phyloP scores from a whole-genome alignment of 2,888 invertebrate species.

The Leptinotarsa haldemani region DNA sequence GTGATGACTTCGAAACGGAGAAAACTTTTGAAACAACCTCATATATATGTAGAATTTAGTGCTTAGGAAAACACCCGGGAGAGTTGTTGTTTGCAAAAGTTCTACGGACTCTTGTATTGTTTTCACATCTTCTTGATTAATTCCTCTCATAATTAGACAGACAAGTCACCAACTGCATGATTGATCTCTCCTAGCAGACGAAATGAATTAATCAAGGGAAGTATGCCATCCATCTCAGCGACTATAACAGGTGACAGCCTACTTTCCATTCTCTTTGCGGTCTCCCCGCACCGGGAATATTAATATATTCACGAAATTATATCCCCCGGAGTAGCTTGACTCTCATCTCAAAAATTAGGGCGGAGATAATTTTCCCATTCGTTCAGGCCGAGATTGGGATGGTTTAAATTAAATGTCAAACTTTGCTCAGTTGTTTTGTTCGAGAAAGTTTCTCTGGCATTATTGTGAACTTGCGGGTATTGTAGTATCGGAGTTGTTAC shows the following conservation, averaged over 20 bases:
- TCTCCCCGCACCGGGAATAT: neutral
- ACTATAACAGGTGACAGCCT: slow-evolving; percentile 9
- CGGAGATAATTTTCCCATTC: neutral
- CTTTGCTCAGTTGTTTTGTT: neutral
- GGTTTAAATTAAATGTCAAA: slow-evolving; percentile 1
- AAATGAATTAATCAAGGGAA: neutral
- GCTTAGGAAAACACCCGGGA: too few species aligned
- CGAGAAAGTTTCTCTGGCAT: neutral
- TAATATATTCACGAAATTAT: slow-evolving; percentile 10
- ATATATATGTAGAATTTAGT: too few species aligned
- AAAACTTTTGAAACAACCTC: too few species aligned
- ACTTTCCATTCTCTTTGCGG: neutral
- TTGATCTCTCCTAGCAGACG: neutral
- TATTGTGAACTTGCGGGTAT: slow-evolving; percentile 1
- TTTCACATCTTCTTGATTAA: too few species aligned
- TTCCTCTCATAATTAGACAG: neutral
- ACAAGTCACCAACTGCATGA: neutral
- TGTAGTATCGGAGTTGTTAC: neutral
- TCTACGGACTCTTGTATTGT: too few species aligned
- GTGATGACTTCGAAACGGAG: too few species aligned
- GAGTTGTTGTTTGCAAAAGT: too few species aligned
- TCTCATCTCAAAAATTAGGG: slow-evolving; percentile 6
- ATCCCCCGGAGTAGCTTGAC: neutral
- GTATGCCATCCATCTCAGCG: neutral
- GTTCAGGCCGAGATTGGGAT: neutral